Percentiles rank a stretch among this genome's conserved stretches.
Conservation (phyloP, 2,888 invertebrate species). For the Neria commutata region DNA sequence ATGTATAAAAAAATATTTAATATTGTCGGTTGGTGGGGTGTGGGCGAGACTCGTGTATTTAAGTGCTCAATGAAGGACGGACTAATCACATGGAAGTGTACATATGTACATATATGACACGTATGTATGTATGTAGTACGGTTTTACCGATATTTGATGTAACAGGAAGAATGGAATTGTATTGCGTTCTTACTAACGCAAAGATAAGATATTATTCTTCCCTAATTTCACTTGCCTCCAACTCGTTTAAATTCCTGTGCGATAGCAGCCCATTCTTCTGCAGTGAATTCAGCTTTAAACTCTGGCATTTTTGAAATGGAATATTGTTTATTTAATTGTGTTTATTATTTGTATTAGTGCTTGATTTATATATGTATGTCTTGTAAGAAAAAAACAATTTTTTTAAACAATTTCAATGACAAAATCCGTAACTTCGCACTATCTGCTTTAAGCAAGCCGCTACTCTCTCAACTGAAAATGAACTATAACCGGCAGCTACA, state of each 20-base stretch:
- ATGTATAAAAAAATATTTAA: background rate
- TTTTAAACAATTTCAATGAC: background rate
- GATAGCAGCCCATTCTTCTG: constrained; percentile 61
- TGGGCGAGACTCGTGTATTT: too few relatives aligned
- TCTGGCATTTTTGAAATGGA: constrained; percentile 9
- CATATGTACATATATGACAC: background rate
- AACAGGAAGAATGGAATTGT: too few relatives aligned
- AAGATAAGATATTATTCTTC: too few relatives aligned
- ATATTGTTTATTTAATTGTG: background rate
- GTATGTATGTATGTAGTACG: too few relatives aligned
- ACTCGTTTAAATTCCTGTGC: constrained; percentile 62
- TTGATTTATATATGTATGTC: background rate
- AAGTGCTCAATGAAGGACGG: too few relatives aligned
- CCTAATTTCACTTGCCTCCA: constrained; percentile 60
- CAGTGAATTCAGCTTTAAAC: constrained; percentile 53
- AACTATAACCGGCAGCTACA: too few relatives aligned
- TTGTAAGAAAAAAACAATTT: background rate
- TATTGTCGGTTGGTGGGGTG: background rate
- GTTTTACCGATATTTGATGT: too few relatives aligned
- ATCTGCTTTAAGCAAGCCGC: too few relatives aligned
- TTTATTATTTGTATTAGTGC: background rate
- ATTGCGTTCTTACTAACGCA: too few relatives aligned
- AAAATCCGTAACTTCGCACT: too few relatives aligned
- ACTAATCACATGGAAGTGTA: background rate
- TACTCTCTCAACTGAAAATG: too few relatives aligned